Conservation (phyloP, 2,888 invertebrate species). For the Tipula vernalis region DNA sequence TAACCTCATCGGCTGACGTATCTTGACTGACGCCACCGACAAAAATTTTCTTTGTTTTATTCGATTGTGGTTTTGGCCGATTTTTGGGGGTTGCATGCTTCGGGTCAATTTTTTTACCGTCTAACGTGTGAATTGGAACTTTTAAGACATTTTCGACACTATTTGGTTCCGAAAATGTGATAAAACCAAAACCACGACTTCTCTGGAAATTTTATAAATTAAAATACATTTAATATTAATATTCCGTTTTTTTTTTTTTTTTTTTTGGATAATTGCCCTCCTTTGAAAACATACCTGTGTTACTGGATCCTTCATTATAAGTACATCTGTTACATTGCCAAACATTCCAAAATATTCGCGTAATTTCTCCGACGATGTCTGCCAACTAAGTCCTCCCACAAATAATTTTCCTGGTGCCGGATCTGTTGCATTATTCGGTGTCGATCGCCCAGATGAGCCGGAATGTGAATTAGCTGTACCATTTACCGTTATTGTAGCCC, state of each 20-base stretch:
- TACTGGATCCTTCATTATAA: slow-evolving; percentile 89
- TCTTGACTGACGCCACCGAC: slow-evolving; percentile 88
- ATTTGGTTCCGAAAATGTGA: slow-evolving; percentile 82
- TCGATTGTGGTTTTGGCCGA: slow-evolving; percentile 61
- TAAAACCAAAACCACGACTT: slow-evolving; percentile 86
- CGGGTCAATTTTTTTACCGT: slow-evolving; percentile 89
- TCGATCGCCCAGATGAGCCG: slow-evolving; percentile 61
- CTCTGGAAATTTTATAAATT: slow-evolving; percentile 49
- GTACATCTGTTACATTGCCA: slow-evolving; percentile 79
- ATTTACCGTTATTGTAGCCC: slow-evolving; percentile 16
- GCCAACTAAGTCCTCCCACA: slow-evolving; percentile 87
- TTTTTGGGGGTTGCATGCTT: slow-evolving; percentile 89
- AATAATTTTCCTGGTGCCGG: slow-evolving; percentile 78
- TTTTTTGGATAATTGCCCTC: no score
- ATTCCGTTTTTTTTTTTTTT: no score
- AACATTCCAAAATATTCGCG: slow-evolving; percentile 87
- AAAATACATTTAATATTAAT: neutral
- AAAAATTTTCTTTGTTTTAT: slow-evolving; percentile 85
- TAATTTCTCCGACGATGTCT: slow-evolving; percentile 85
- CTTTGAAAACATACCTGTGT: slow-evolving; percentile 56
- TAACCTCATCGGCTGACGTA: slow-evolving; percentile 81
- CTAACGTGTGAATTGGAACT: slow-evolving; percentile 79
- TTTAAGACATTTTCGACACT: slow-evolving; percentile 85
- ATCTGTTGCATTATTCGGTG: slow-evolving; percentile 51
- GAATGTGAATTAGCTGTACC: slow-evolving; percentile 40